Conservation (phyloP, 2,113 vertebrate species). For the Meleagris gallopavo region DNA sequence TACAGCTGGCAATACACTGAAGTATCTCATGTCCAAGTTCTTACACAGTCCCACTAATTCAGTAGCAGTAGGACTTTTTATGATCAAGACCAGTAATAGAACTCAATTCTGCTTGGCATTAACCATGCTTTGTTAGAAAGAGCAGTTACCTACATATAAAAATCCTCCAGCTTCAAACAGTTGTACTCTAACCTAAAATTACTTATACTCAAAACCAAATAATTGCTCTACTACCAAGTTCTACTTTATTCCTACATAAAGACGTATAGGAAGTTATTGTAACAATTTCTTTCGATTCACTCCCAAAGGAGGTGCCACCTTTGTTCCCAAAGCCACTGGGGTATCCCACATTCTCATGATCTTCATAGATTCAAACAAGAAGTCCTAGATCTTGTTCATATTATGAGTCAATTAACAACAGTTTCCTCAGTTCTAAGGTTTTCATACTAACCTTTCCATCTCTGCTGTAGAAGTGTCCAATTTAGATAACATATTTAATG, state of each 20-base stretch:
- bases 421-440: not conserved
- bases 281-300: not conserved
- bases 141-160: not conserved
- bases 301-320: not conserved
- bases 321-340: not conserved
- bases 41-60: not conserved
- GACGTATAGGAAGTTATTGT: not conserved
- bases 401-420: not conserved
- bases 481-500: constrained; percentile 76
- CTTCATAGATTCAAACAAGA: not conserved
- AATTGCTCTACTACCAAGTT: not conserved
- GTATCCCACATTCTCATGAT: not conserved
- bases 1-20: not conserved
- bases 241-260: not conserved
- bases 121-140: not conserved
- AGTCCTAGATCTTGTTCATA: not conserved
- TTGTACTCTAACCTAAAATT: not conserved
- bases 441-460: constrained; percentile 76
- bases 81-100: not conserved
- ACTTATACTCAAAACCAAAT: not conserved
- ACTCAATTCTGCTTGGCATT: not conserved
- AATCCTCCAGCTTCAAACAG: not conserved
- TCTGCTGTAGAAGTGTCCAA: constrained; percentile 73
- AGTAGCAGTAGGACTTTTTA: not conserved
- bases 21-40: not conserved